Conservation (phyloP, 2,113 vertebrate species). For the Panthera leo region DNA sequence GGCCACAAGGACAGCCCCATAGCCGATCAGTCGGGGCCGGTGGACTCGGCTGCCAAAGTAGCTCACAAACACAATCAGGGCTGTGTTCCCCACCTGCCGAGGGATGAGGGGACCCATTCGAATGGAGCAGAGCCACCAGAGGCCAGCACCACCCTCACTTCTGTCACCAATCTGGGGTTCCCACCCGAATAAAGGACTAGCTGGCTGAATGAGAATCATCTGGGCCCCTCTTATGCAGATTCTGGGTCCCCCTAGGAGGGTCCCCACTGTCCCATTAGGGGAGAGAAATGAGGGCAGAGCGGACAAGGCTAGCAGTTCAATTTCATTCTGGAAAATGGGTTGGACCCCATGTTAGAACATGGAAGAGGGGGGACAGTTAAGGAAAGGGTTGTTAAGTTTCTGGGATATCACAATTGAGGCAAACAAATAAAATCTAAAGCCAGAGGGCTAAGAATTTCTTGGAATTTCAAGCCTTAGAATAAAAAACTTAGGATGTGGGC, state of each 20-base stretch:
- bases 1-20: conserved; percentile 90
- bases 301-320: background rate
- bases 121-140: background rate
- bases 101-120: background rate
- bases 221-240: background rate
- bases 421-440: background rate
- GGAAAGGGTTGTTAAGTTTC: background rate
- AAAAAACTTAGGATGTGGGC: background rate
- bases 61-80: conserved; percentile 95
- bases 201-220: background rate
- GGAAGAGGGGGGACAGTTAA: background rate
- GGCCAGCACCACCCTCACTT: background rate
- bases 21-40: conserved; percentile 92
- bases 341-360: background rate
- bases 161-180: background rate
- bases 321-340: background rate
- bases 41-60: conserved; percentile 95
- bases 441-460: background rate
- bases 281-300: background rate
- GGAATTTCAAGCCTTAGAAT: background rate
- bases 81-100: conserved; percentile 93
- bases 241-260: background rate
- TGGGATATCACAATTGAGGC: background rate
- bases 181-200: background rate
- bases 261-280: background rate